Evolutionary conservation across 1,140 invertebrate genomes (phyloP), one percentile per base, ranked within the genome.

Genomic region (Drosophila auraria): DNA sequence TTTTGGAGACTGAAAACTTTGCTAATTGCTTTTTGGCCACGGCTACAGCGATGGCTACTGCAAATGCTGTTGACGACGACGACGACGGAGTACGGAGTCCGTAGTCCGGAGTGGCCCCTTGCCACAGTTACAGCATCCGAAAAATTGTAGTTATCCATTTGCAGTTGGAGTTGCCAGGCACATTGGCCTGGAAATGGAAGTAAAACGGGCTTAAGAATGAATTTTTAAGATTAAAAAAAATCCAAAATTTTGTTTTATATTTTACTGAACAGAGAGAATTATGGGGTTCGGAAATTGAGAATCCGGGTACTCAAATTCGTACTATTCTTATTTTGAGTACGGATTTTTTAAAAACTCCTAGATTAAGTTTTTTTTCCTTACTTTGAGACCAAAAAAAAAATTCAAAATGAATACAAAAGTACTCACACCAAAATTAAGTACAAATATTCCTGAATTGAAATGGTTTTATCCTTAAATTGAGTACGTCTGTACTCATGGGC

Each of bases 21-120:
- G 80, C 87, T 90, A 90, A 90, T 90, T 90, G 87, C 87, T 90
- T 90, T 90, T 90, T 90, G 82, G 86, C 75, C 74, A 87, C 78
- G 78, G 71, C 78, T 73, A 82, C 47, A 58, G 56, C 57, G 57
- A 68, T 76, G 80, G 60, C 70, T 49, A 59, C 54, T 33, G 60
- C 53, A 38, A 15, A 71, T 25, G 38, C 56, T 27, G 17, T 12
- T 64, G 51, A 25, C 27, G 36, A 44, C 61, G 68, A 38, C 40
- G 68, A 38, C 30, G 47, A 40, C 30, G 54, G 20, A 20, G 20
- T 20, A 74, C 68, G 36, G 20, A 53, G 25, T 50, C 25, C 69
- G 30, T 0, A 36, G 51, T 33, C 17, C 38, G 38, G 50, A 53
- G 27, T 53, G 50, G n/a, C 27, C 27, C 51, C 50, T 30, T 53